Conservation (phyloP, 2,888 invertebrate genomes). For the Eilema griseolum region DNA sequence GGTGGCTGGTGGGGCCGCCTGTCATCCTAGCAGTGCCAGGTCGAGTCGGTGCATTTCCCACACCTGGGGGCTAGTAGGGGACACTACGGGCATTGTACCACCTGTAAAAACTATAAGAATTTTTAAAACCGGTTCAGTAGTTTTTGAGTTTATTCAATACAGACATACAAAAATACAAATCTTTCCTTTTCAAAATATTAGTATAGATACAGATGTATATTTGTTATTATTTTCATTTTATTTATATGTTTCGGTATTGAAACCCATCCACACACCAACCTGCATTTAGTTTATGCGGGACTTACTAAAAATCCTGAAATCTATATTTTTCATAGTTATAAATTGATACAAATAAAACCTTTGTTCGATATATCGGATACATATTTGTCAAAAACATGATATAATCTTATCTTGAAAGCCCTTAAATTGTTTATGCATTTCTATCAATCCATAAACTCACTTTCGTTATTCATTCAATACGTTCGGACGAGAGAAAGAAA, state of each 20-base stretch:
- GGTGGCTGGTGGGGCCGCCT: too few species aligned
- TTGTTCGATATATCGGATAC: constrained; percentile 26
- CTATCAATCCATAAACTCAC: constrained; percentile 69
- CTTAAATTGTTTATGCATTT: constrained; percentile 64
- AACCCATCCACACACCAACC: not conserved
- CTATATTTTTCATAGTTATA: not conserved
- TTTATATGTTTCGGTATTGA: not conserved
- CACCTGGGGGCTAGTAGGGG: too few species aligned
- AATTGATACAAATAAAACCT: constrained; percentile 15
- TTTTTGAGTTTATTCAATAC: too few species aligned
- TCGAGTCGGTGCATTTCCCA: too few species aligned
- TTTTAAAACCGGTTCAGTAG: too few species aligned
- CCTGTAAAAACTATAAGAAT: too few species aligned
- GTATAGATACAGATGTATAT: too few species aligned
- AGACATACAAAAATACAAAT: too few species aligned
- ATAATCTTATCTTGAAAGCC: constrained; percentile 35
- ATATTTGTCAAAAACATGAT: constrained; percentile 28
- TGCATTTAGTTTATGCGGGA: not conserved
- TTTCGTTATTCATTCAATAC: constrained; percentile 72
- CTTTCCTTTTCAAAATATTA: too few species aligned
- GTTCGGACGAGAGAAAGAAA: constrained; percentile 66
- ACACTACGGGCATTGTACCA: too few species aligned
- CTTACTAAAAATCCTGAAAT: not conserved
- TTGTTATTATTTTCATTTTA: too few species aligned
- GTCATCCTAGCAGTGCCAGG: too few species aligned